These are phyloP conservation scores for Mionectes olivaceus DNA, from an alignment of 2,797 vertebrate species.

Conservation along the genomic window DNA sequence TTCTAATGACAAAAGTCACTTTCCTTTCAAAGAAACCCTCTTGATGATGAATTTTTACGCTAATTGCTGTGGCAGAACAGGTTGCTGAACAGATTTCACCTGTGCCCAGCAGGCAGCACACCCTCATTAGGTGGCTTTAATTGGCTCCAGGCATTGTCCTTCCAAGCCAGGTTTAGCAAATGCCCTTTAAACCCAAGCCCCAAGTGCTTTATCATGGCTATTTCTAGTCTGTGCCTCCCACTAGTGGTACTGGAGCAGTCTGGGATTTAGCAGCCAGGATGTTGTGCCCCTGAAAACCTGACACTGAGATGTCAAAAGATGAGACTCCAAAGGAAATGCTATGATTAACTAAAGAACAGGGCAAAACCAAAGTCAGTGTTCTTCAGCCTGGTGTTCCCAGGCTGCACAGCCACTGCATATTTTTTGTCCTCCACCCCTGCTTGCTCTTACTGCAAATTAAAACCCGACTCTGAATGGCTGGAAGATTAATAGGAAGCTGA, in stretches of 20 bases:
- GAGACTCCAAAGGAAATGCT: not conserved
- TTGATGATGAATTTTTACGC: not conserved
- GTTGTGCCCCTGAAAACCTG: not conserved
- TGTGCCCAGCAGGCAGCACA: not conserved
- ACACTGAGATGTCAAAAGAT: not conserved
- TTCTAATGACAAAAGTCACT: not conserved
- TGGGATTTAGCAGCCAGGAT: not conserved
- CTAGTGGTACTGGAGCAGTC: not conserved
- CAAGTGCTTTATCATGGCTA: not conserved
- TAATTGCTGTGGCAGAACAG: not conserved
- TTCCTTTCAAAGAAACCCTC: conserved; percentile 14
- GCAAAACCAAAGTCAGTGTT: not conserved
- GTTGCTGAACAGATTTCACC: not conserved
- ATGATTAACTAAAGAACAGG: not conserved
- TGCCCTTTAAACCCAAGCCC: not conserved
- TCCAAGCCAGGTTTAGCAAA: not conserved
- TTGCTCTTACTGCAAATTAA: not conserved
- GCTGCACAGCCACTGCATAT: not conserved
- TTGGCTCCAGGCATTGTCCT: not conserved
- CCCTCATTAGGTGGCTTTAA: not conserved
- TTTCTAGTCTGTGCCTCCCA: not conserved
- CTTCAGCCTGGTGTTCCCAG: not conserved
- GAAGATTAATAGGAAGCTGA: not conserved
- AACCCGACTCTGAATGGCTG: not conserved
- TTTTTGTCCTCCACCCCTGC: not conserved